These are phyloP conservation scores for Amphilophus citrinellus DNA, from an alignment of 2,113 vertebrate genomes.

Conservation along the genomic window DNA sequence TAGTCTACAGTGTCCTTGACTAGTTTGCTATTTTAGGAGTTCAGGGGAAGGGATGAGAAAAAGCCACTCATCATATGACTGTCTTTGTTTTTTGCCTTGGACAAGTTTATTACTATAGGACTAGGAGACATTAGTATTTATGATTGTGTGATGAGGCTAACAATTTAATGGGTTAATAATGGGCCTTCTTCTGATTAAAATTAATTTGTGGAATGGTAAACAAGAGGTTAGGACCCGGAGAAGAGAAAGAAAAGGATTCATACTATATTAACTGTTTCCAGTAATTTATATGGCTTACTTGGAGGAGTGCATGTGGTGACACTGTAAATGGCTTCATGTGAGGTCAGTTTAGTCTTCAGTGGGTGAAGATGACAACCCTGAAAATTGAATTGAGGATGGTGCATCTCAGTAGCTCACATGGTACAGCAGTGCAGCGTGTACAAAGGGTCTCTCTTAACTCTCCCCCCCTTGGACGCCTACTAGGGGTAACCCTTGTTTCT, in stretches of 20 bases:
- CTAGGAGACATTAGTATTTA: neutral
- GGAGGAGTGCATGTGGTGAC: neutral
- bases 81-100: slow-evolving; percentile 17
- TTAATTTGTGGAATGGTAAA: neutral
- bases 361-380: neutral
- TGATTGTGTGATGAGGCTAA: neutral
- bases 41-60: slow-evolving; percentile 23
- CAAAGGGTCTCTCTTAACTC: neutral
- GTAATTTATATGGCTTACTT: neutral
- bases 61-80: neutral
- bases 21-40: slow-evolving; percentile 32
- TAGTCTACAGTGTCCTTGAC: slow-evolving; percentile 47
- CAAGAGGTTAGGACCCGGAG: neutral
- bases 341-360: neutral
- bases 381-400: neutral
- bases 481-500: neutral
- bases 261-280: neutral
- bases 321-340: slow-evolving; percentile 4
- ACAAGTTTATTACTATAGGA: neutral
- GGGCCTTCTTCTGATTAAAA: neutral
- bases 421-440: neutral
- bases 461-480: neutral
- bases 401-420: neutral
- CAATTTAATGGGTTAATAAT: neutral
- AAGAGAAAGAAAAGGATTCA: slow-evolving; percentile 1